phyloP scores from a whole-genome alignment of 2,888 invertebrate genomes.

The Imbricaverruca yamaguchii region DNA sequence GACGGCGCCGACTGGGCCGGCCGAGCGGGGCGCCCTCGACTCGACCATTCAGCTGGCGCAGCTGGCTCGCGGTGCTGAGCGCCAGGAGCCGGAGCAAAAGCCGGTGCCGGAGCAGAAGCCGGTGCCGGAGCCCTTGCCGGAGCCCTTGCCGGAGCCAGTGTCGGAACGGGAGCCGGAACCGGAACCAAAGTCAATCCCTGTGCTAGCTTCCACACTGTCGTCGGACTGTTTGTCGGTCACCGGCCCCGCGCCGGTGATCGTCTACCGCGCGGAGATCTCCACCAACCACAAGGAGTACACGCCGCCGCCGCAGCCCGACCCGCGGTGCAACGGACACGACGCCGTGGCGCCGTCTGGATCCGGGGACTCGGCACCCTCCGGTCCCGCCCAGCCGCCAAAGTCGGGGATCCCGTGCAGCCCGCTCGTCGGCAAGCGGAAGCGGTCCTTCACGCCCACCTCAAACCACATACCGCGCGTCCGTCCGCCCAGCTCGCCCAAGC shows the following conservation, averaged over 20 bases:
- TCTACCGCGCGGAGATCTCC: conserved; percentile 3
- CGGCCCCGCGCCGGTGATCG: not conserved
- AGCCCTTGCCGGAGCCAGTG: not conserved
- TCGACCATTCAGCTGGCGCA: not conserved
- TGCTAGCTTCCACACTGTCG: too few relatives aligned
- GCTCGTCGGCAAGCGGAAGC: conserved; percentile 1
- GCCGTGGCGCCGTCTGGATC: not conserved
- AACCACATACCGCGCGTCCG: conserved; percentile 2
- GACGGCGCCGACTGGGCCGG: not conserved
- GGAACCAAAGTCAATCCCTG: too few relatives aligned
- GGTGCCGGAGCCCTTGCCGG: not conserved
- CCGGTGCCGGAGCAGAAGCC: not conserved
- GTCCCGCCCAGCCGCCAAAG: not conserved
- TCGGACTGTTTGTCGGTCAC: too few relatives aligned
- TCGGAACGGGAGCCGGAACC: too few relatives aligned
- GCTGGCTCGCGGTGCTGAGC: not conserved
- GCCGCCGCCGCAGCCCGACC: not conserved
- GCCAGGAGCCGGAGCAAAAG: too few relatives aligned
- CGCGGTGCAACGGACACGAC: not conserved
- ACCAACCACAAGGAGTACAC: conserved; percentile 17
- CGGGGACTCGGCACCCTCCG: not conserved
- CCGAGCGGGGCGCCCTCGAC: not conserved
- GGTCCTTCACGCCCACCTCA: not conserved
- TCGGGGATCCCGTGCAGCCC: not conserved
- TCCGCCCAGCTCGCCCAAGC: not conserved